Conservation (phyloP, 1,140 invertebrate species). For the Andrena cerasifolii region DNA sequence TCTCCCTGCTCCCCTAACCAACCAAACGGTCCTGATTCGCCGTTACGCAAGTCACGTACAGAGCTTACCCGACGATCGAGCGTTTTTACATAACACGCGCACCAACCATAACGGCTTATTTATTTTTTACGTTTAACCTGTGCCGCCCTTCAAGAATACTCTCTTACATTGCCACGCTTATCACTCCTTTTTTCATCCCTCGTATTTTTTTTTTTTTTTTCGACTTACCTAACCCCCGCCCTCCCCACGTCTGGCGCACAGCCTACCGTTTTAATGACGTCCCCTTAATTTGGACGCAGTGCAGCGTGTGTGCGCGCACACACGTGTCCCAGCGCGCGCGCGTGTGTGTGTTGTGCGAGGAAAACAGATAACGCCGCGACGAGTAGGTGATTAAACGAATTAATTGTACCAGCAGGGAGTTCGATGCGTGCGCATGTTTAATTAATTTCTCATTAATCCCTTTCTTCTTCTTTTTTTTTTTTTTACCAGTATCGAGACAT, state of each 20-base stretch:
- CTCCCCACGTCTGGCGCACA: constrained; percentile 29
- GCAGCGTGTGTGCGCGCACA: background rate
- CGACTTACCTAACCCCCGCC: background rate
- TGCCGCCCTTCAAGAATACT: constrained; percentile 67
- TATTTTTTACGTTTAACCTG: constrained; percentile 79
- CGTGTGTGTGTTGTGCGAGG: background rate
- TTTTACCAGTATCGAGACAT: constrained; percentile 77
- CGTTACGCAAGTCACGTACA: constrained; percentile 77
- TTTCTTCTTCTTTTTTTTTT: constrained; percentile 69
- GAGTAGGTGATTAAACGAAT: constrained; percentile 59
- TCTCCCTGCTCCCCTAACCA: background rate
- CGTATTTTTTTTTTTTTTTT: constrained; percentile 29
- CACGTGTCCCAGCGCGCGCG: background rate
- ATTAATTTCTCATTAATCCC: constrained; percentile 55
- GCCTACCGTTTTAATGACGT: constrained; percentile 50
- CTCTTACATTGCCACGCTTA: constrained; percentile 62
- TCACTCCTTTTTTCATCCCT: constrained; percentile 36
- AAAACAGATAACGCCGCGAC: constrained; percentile 45
- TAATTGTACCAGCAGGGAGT: constrained; percentile 43
- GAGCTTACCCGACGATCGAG: constrained; percentile 78
- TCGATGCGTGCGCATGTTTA: constrained; percentile 55
- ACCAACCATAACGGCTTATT: constrained; percentile 80
- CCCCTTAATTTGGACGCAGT: constrained; percentile 20
- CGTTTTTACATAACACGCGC: constrained; percentile 72
- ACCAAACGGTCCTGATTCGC: constrained; percentile 58